Conservation (phyloP, 2,888 invertebrate species). For the Theretra japonica region DNA sequence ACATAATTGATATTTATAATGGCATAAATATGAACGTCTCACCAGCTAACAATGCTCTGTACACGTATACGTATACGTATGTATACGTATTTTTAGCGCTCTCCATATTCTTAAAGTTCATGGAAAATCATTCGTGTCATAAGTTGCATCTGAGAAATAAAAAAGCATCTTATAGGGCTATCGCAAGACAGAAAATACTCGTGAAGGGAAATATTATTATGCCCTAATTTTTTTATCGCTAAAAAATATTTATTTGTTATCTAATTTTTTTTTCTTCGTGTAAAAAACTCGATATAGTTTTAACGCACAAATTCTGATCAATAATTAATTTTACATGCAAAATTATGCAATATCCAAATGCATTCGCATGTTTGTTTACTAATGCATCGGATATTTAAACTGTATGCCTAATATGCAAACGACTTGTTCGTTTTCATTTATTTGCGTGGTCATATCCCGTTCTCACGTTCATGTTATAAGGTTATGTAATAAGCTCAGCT, state of each 20-base stretch:
- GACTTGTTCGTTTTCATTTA: constrained; percentile 50
- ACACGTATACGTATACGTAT: not conserved
- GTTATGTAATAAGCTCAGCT: constrained; percentile 34
- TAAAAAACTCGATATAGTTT: not conserved
- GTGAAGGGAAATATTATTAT: too few relatives aligned
- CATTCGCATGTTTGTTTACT: not conserved
- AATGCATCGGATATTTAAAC: constrained; percentile 2
- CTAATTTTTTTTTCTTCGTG: too few relatives aligned
- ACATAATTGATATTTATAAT: constrained; percentile 37
- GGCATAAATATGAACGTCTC: constrained; percentile 29
- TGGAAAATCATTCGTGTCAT: too few relatives aligned
- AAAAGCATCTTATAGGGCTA: too few relatives aligned
- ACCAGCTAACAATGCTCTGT: constrained; percentile 5
- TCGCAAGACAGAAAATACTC: too few relatives aligned
- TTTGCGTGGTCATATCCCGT: constrained; percentile 46
- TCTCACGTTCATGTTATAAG: constrained; percentile 47
- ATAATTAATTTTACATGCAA: not conserved
- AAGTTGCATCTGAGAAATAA: too few relatives aligned
- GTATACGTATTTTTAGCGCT: not conserved
- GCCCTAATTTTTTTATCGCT: too few relatives aligned
- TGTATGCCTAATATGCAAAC: constrained; percentile 38
- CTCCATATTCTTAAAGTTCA: not conserved
- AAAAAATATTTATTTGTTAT: too few relatives aligned
- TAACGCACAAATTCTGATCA: not conserved
- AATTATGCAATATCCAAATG: not conserved